Evolutionary conservation across 2,113 vertebrate species (phyloP).

Genomic region (Uria lomvia): DNA sequence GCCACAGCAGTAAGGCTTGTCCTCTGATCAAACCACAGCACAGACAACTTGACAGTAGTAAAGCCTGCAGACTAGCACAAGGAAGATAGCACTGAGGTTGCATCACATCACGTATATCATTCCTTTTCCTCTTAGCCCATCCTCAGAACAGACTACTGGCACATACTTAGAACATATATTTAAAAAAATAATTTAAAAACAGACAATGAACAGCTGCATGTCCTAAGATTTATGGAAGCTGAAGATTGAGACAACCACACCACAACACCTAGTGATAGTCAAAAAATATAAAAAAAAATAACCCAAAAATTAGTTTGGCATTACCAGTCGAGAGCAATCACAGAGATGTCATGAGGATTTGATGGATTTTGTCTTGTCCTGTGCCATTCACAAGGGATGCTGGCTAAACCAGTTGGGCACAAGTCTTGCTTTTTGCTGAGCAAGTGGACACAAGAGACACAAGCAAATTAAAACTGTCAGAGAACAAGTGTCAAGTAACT

Average conservation of each 20-base stretch:
- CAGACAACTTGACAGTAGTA: neutral
- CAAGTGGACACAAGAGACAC: neutral
- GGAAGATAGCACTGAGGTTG: neutral
- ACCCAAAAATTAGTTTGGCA: neutral
- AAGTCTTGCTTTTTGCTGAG: neutral
- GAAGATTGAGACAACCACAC: neutral
- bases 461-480: neutral
- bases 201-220: neutral
- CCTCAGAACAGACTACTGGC: neutral
- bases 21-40: neutral
- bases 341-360: neutral
- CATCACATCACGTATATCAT: neutral
- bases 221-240: neutral
- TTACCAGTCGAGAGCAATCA: neutral
- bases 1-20: neutral
- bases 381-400: neutral
- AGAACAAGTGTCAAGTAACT: neutral
- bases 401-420: neutral
- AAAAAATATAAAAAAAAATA: neutral
- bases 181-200: neutral
- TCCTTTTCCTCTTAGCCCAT: neutral
- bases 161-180: neutral
- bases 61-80: neutral
- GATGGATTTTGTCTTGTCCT: neutral
- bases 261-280: neutral